Conservation (phyloP, 2,797 vertebrate species). For the Neosalanx taihuensis region DNA sequence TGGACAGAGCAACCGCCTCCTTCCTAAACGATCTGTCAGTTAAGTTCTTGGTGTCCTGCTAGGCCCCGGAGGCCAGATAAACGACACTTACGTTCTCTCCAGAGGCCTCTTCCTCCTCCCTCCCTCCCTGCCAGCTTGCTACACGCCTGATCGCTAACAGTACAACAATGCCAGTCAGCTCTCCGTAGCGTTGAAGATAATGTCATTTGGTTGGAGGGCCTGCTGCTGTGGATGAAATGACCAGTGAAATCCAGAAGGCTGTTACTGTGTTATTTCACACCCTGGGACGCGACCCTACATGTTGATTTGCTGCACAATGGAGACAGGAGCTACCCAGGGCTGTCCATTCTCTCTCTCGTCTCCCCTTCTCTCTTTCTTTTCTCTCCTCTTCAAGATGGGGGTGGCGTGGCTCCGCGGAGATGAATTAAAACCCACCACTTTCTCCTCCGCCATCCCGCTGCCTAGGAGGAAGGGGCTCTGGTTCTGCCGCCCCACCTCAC, state of each 20-base stretch:
- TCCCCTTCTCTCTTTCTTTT: slow-evolving; percentile 1
- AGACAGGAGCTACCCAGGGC: slow-evolving; percentile 29
- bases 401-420: slow-evolving; percentile 53
- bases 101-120: background rate
- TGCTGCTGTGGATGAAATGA: slow-evolving; percentile 65
- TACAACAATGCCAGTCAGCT: slow-evolving; percentile 10
- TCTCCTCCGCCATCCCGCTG: slow-evolving; percentile 18
- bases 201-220: slow-evolving; percentile 53
- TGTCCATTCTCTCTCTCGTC: slow-evolving; percentile 11
- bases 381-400: slow-evolving; percentile 48
- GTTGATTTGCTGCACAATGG: slow-evolving; percentile 64
- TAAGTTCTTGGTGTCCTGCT: background rate
- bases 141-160: background rate
- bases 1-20: background rate
- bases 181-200: slow-evolving; percentile 49
- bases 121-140: background rate
- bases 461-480: background rate
- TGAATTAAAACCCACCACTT: slow-evolving; percentile 54
- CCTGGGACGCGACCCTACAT: slow-evolving; percentile 55
- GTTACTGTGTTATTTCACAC: slow-evolving; percentile 64
- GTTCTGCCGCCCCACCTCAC: background rate
- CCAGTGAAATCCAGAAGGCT: slow-evolving; percentile 54
- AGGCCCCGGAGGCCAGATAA: slow-evolving; percentile 32
- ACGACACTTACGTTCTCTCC: slow-evolving; percentile 20
- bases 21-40: background rate